These are phyloP conservation scores for Empis stercorea DNA, from an alignment of 2,888 invertebrate genomes.

Conservation along the genomic window DNA sequence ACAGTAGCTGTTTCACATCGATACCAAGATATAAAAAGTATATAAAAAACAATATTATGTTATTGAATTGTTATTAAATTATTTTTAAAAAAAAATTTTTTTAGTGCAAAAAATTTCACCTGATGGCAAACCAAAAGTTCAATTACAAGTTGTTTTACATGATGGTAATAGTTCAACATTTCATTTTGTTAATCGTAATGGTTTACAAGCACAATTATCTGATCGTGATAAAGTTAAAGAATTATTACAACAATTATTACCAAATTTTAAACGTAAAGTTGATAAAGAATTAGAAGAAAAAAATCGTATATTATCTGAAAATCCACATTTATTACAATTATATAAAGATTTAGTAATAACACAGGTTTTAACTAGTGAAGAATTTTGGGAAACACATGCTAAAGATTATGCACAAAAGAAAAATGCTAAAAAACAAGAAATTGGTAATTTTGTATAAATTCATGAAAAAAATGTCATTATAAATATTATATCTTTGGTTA, in stretches of 20 bases:
- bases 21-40: conserved; percentile 93
- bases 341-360: conserved; percentile 96
- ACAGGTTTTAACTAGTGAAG: conserved; percentile 89
- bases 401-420: conserved; percentile 61
- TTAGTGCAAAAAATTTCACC: conserved; percentile 94
- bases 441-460: conserved; percentile 44
- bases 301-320: conserved; percentile 75
- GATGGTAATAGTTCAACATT: conserved; percentile 92
- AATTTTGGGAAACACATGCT: conserved; percentile 93
- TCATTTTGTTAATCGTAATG: conserved; percentile 86
- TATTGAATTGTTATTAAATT: background rate
- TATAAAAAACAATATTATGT: background rate
- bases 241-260: conserved; percentile 75
- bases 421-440: conserved; percentile 64
- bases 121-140: conserved; percentile 94
- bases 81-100: conserved; percentile 17
- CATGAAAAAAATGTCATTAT: no score
- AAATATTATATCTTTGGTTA: conserved; percentile 19
- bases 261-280: conserved; percentile 86
- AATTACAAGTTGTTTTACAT: conserved; percentile 90
- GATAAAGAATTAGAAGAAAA: conserved; percentile 83
- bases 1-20: conserved; percentile 86
- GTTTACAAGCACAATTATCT: conserved; percentile 67
- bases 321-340: conserved; percentile 81
- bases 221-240: conserved; percentile 92